Evolutionary conservation across 2,888 invertebrate genomes (phyloP).

Genomic region (Mesoligia furuncula): DNA sequence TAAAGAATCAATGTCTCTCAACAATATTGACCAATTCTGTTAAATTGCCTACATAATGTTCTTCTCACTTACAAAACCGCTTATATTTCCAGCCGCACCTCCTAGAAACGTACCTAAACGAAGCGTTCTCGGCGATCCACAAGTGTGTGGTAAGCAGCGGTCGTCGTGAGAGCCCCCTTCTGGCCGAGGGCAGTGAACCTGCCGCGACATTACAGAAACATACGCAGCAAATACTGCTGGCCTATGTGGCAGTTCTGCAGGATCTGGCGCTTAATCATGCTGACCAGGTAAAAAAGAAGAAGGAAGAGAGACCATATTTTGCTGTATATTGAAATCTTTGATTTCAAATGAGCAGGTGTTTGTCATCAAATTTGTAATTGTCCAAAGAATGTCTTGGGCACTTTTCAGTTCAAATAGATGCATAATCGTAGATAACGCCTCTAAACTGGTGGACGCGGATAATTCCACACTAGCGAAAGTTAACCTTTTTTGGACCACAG

Average conservation of each 20-base stretch:
- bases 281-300: conserved; percentile 86
- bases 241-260: conserved; percentile 93
- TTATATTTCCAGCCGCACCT: conserved; percentile 78
- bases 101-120: conserved; percentile 80
- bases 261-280: conserved; percentile 82
- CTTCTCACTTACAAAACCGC: not conserved
- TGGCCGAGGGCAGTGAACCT: conserved; percentile 82
- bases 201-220: conserved; percentile 77
- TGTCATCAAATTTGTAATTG: not conserved
- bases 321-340: not conserved
- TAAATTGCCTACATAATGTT: no score
- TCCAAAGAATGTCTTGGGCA: not conserved
- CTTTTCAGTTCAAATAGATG: not conserved
- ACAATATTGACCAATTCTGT: no score
- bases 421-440: no score
- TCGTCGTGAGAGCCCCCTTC: conserved; percentile 82
- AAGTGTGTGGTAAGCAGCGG: conserved; percentile 83
- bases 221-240: conserved; percentile 91
- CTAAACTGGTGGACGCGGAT: not conserved
- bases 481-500: not conserved
- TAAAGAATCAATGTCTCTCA: no score
- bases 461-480: not conserved
- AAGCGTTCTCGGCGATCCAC: conserved; percentile 84
- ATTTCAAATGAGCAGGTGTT: not conserved
- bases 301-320: no score